Conservation (phyloP, 2,888 invertebrate genomes). For the Stenurella melanura region DNA sequence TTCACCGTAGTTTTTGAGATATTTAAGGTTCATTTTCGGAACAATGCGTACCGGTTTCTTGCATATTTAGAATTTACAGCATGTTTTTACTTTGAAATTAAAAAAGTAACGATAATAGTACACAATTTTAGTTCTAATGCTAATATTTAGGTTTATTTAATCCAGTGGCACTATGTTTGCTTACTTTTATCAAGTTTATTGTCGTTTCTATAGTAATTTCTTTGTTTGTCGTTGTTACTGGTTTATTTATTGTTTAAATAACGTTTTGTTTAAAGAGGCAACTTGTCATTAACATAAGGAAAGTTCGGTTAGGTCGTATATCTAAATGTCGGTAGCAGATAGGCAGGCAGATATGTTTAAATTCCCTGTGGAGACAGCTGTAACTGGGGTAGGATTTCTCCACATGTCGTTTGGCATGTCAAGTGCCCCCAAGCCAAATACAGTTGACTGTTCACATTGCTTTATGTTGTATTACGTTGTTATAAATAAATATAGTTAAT, state of each 20-base stretch:
- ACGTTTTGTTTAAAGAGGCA: slow-evolving; percentile 6
- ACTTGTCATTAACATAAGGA: slow-evolving; percentile 15
- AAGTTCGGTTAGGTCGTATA: slow-evolving; percentile 23
- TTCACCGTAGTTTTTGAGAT: slow-evolving; percentile 47
- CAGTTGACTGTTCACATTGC: not conserved
- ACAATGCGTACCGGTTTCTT: slow-evolving; percentile 51
- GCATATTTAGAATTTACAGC: slow-evolving; percentile 19
- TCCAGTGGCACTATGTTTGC: not conserved
- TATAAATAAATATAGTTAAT: not conserved
- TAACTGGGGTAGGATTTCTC: slow-evolving; percentile 32
- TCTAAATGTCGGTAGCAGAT: slow-evolving; percentile 24
- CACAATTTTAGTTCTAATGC: not conserved
- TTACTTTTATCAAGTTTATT: slow-evolving; percentile 11
- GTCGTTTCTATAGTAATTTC: slow-evolving; percentile 29
- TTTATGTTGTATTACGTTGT: not conserved
- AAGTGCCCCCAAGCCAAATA: slow-evolving; percentile 26
- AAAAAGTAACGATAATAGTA: not conserved
- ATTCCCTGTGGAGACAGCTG: slow-evolving; percentile 34
- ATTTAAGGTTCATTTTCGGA: slow-evolving; percentile 10
- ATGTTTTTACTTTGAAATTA: slow-evolving; percentile 41
- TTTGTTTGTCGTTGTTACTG: slow-evolving; percentile 27
- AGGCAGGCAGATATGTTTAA: not conserved
- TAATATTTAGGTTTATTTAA: slow-evolving; percentile 24
- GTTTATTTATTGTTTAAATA: slow-evolving; percentile 27
- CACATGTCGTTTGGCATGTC: slow-evolving; percentile 32